These are phyloP conservation scores for Etheostoma spectabile DNA, from an alignment of 2,113 vertebrate species.

Conservation along the genomic window DNA sequence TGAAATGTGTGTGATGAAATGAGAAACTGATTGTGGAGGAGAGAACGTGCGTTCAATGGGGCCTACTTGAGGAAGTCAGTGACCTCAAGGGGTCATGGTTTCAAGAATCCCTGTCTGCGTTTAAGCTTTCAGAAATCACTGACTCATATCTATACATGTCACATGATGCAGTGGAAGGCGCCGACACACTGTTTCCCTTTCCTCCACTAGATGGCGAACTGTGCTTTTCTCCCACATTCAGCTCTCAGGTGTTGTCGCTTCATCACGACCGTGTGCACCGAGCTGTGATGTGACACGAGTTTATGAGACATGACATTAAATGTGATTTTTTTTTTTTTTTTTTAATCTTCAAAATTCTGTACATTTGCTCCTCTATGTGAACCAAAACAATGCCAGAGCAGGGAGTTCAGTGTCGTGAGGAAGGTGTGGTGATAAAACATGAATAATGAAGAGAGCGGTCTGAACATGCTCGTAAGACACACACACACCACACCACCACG, in stretches of 20 bases:
- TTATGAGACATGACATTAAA: not conserved
- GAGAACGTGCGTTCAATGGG: too few species aligned
- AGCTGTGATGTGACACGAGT: not conserved
- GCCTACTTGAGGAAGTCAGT: too few species aligned
- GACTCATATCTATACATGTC: too few species aligned
- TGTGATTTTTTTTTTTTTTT: too few species aligned
- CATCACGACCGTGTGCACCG: too few species aligned
- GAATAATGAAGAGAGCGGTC: not conserved
- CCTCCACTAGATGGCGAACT: slow-evolving; percentile 32
- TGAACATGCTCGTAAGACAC: not conserved
- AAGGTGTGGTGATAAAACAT: not conserved
- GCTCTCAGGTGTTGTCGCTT: not conserved
- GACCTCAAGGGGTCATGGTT: too few species aligned
- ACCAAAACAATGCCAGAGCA: not conserved
- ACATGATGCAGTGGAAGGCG: too few species aligned
- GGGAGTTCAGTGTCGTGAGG: not conserved
- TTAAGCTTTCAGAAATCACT: too few species aligned
- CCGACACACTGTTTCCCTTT: not conserved
- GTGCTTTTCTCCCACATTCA: not conserved
- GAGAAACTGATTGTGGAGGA: too few species aligned
- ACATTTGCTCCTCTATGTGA: not conserved
- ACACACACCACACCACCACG: not conserved
- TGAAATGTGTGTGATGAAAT: too few species aligned
- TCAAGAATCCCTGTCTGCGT: too few species aligned
- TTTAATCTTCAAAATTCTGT: not conserved